Percentiles rank a stretch among this genome's conserved stretches.
These are phyloP conservation scores for Alsophila aescularia DNA, from an alignment of 2,888 invertebrate species.

Conservation along the genomic window DNA sequence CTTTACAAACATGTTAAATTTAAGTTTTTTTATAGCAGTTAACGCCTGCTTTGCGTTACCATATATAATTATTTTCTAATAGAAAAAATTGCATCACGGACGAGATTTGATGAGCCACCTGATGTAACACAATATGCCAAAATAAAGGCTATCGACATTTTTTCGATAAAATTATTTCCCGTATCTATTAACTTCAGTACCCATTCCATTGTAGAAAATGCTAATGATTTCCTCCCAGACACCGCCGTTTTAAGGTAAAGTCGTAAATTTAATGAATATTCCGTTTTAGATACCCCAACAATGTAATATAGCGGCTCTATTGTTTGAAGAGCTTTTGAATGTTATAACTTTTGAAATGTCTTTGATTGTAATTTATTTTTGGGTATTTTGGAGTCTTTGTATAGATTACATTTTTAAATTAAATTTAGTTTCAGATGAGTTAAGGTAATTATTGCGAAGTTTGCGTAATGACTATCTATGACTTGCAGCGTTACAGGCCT, in stretches of 20 bases:
- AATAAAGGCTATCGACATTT: background rate
- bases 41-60: no score
- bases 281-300: constrained; percentile 45
- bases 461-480: no score
- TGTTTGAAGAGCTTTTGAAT: constrained; percentile 31
- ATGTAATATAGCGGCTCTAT: constrained; percentile 34
- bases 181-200: constrained; percentile 54
- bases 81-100: no score
- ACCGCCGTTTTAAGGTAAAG: constrained; percentile 63
- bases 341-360: constrained; percentile 32
- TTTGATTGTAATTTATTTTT: constrained; percentile 31
- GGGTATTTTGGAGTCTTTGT: constrained; percentile 4
- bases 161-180: constrained; percentile 26
- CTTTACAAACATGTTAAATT: no score
- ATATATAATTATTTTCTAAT: no score
- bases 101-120: no score
- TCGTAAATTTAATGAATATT: constrained; percentile 64
- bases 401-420: background rate
- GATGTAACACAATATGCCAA: no score
- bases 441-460: no score
- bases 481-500: no score
- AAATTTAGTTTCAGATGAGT: no score
- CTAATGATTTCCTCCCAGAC: constrained; percentile 75
- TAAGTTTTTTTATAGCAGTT: no score
- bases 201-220: constrained; percentile 74